These are phyloP conservation scores for Sepiola atlantica DNA, from an alignment of 2,888 invertebrate species.

Conservation along the genomic window DNA sequence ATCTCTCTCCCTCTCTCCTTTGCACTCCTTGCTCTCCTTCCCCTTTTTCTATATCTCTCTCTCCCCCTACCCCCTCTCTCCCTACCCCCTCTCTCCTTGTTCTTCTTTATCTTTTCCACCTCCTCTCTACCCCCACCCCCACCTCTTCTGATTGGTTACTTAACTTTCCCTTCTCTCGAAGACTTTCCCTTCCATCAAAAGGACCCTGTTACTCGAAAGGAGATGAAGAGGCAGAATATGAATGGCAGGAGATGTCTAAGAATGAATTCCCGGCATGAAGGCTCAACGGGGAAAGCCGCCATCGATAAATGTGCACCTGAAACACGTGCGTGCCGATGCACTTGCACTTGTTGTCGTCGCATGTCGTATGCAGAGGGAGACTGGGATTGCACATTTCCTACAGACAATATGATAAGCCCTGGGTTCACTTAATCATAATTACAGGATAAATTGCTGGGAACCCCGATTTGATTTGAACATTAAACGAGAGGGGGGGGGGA, in stretches of 20 bases:
- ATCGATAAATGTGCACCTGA: background rate
- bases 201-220: background rate
- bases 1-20: background rate
- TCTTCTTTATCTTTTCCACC: too few relatives aligned
- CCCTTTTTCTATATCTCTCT: too few relatives aligned
- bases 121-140: background rate
- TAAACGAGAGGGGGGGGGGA: background rate
- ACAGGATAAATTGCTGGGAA: background rate
- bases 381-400: background rate
- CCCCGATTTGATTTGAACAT: background rate
- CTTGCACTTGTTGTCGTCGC: background rate
- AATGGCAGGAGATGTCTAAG: background rate
- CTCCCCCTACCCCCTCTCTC: too few relatives aligned
- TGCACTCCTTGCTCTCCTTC: background rate
- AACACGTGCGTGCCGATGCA: background rate
- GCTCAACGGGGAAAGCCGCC: background rate
- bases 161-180: background rate
- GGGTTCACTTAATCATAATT: background rate
- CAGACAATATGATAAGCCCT: background rate
- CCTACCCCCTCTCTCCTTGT: too few relatives aligned
- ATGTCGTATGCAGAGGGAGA: background rate
- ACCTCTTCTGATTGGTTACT: background rate
- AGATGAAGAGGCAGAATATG: background rate
- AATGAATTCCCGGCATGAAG: background rate
- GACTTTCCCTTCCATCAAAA: background rate